Evolutionary conservation across 2,797 vertebrate species (phyloP).

Genomic region (Apodemus agrarius): DNA sequence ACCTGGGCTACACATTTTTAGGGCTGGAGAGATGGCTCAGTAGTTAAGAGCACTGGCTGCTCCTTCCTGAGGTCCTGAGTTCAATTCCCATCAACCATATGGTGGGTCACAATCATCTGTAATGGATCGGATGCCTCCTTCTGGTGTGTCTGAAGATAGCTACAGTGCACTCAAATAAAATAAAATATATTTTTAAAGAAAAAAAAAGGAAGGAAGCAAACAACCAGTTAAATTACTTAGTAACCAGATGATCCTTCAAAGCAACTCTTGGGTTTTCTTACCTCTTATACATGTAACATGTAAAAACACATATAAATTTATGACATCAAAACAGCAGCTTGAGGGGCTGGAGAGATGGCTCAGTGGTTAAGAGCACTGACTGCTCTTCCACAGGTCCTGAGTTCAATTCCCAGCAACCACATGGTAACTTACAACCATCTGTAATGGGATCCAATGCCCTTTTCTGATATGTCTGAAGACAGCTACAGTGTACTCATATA

Average conservation of each 20-base stretch:
- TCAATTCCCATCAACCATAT: too few species aligned
- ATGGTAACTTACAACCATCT: not conserved
- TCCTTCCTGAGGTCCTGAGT: too few species aligned
- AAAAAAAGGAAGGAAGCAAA: not conserved
- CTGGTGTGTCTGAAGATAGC: too few species aligned
- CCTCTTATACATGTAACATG: constrained; percentile 29
- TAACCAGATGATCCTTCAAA: constrained; percentile 24
- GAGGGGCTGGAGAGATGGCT: not conserved
- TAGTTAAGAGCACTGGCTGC: too few species aligned
- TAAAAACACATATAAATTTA: constrained; percentile 9
- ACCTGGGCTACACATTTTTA: not conserved
- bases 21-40: too few species aligned
- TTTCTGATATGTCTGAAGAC: not conserved
- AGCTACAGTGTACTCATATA: too few species aligned
- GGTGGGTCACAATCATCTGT: too few species aligned
- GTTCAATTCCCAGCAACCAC: not conserved
- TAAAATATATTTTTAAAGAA: not conserved
- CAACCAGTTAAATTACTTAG: not conserved
- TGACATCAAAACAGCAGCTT: constrained; percentile 29
- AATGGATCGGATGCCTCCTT: too few species aligned
- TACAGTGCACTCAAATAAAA: too few species aligned
- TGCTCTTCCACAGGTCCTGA: not conserved
- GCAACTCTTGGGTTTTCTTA: constrained; percentile 9
- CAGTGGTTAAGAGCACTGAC: not conserved
- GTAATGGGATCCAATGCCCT: not conserved